Conservation (phyloP, 2,797 vertebrate species). For the Percopsis omiscomaycus region DNA sequence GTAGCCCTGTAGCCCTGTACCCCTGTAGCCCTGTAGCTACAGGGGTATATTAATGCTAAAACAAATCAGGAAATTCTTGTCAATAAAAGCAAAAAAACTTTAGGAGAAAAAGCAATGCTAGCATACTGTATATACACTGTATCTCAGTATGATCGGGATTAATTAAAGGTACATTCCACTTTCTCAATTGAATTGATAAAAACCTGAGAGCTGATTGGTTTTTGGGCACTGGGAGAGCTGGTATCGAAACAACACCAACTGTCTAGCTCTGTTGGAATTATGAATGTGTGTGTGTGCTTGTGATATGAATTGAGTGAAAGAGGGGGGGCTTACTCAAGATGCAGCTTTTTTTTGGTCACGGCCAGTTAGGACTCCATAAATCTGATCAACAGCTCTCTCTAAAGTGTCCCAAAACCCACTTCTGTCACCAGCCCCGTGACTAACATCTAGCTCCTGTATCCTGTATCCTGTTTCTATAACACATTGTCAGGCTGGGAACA, state of each 20-base stretch:
- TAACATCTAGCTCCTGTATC: conserved; percentile 70
- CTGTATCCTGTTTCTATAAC: conserved; percentile 51
- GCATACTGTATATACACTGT: background rate
- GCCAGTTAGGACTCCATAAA: conserved; percentile 76
- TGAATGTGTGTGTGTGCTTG: background rate
- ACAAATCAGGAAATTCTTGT: too few species aligned
- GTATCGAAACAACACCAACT: conserved; percentile 25
- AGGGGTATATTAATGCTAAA: too few species aligned
- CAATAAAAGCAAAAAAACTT: too few species aligned
- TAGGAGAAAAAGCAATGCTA: too few species aligned
- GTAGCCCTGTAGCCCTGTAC: too few species aligned
- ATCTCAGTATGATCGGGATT: conserved; percentile 26
- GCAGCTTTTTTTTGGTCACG: conserved; percentile 63
- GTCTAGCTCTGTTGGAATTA: conserved; percentile 17
- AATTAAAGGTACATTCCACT: conserved; percentile 47
- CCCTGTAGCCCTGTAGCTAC: too few species aligned
- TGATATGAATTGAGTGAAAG: background rate
- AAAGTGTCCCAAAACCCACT: conserved; percentile 54
- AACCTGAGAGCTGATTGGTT: conserved; percentile 45
- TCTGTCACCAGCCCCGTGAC: conserved; percentile 64
- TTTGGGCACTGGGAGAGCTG: conserved; percentile 26
- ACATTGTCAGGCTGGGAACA: conserved; percentile 44
- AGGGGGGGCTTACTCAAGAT: conserved; percentile 27
- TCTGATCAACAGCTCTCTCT: conserved; percentile 69
- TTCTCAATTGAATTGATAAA: conserved; percentile 55